phyloP scores from a whole-genome alignment of 2,113 vertebrate genomes.

The Anguilla japonica region DNA sequence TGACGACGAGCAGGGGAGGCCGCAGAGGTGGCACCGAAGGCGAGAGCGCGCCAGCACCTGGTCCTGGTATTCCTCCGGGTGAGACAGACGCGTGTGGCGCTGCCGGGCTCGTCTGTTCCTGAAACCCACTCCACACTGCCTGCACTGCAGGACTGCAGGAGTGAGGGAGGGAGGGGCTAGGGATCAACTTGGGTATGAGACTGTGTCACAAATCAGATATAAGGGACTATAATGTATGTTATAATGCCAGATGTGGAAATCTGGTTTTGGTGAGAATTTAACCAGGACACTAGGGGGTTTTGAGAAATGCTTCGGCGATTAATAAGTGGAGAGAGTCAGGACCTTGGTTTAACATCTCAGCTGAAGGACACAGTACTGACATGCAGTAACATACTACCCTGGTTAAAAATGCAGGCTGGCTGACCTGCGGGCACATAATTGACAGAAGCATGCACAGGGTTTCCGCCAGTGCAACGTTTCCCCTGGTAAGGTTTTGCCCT shows the following conservation, averaged over 20 bases:
- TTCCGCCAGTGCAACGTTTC: no score
- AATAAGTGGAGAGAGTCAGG: not conserved
- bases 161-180: not conserved
- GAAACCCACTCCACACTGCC: not conserved
- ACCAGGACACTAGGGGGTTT: no score
- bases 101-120: not conserved
- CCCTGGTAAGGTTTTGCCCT: no score
- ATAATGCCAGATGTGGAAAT: no score
- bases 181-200: not conserved
- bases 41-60: not conserved
- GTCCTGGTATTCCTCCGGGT: slow-evolving; percentile 23
- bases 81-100: not conserved
- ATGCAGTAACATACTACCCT: not conserved
- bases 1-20: slow-evolving; percentile 4
- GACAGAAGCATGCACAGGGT: not conserved
- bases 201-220: not conserved
- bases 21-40: slow-evolving; percentile 10
- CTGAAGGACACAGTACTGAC: no score
- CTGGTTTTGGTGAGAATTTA: no score
- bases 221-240: no score
- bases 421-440: not conserved
- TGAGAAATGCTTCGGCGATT: no score
- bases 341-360: no score
- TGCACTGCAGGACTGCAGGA: not conserved
- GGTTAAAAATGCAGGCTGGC: not conserved